These are phyloP conservation scores for Nephrotoma appendiculata DNA, from an alignment of 2,888 invertebrate species.

Conservation along the genomic window DNA sequence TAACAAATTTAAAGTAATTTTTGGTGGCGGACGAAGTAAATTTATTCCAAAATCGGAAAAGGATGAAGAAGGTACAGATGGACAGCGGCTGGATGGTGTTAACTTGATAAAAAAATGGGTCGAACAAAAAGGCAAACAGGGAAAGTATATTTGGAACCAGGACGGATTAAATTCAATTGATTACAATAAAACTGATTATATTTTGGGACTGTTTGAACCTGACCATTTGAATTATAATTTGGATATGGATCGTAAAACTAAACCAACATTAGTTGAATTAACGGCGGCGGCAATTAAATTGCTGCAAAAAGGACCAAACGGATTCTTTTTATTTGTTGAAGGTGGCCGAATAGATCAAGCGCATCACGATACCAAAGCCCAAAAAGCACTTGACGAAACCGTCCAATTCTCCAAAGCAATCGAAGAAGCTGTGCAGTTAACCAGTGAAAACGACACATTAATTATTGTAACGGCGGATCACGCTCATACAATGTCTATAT, in stretches of 20 bases:
- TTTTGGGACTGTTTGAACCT: constrained; percentile 39
- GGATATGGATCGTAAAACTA: constrained; percentile 33
- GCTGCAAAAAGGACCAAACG: constrained; percentile 38
- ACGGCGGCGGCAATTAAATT: constrained; percentile 45
- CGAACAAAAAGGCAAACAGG: constrained; percentile 31
- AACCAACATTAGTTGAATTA: constrained; percentile 55
- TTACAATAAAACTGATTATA: constrained; percentile 34
- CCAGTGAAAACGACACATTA: constrained; percentile 54
- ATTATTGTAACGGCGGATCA: constrained; percentile 69
- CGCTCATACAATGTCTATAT: constrained; percentile 60
- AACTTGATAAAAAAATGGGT: constrained; percentile 57
- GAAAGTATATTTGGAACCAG: constrained; percentile 41
- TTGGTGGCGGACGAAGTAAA: constrained; percentile 59
- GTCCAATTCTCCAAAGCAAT: constrained; percentile 60
- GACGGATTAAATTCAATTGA: constrained; percentile 37
- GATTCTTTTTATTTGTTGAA: constrained; percentile 45
- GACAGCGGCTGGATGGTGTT: constrained; percentile 44
- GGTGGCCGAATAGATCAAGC: constrained; percentile 64
- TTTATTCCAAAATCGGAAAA: constrained; percentile 42
- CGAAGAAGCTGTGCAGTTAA: constrained; percentile 40
- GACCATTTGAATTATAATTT: constrained; percentile 43
- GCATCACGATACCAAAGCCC: constrained; percentile 53
- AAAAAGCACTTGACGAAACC: constrained; percentile 61
- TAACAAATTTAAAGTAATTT: constrained; percentile 52
- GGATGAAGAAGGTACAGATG: constrained; percentile 33